These are phyloP conservation scores for Ictalurus furcatus DNA, from an alignment of 2,113 vertebrate species.

Conservation along the genomic window DNA sequence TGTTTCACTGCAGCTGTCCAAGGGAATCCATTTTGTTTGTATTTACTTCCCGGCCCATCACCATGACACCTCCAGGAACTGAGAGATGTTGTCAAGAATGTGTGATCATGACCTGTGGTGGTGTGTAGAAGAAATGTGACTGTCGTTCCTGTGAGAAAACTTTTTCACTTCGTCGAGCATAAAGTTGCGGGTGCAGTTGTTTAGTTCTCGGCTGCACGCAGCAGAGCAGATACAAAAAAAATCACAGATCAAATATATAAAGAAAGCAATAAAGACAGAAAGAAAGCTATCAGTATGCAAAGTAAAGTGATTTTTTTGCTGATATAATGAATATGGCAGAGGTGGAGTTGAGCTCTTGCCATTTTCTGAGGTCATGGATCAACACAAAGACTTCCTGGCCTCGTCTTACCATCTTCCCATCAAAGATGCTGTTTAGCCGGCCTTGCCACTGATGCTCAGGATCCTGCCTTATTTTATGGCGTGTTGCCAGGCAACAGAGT, in stretches of 20 bases:
- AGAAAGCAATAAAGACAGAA: background rate
- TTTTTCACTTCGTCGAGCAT: background rate
- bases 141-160: background rate
- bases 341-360: constrained; percentile 11
- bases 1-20: background rate
- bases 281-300: constrained; percentile 38
- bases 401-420: constrained; percentile 12
- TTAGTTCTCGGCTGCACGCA: constrained; percentile 5
- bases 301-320: constrained; percentile 12
- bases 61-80: background rate
- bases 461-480: constrained; percentile 30
- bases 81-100: constrained; percentile 18
- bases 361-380: constrained; percentile 23
- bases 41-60: background rate
- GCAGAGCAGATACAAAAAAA: background rate
- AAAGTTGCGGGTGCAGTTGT: background rate
- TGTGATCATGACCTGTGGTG: constrained; percentile 16
- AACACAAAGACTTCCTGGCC: constrained; percentile 29
- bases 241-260: background rate
- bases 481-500: constrained; percentile 59
- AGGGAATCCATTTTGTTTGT: background rate
- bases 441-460: constrained; percentile 13
- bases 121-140: constrained; percentile 1
- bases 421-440: constrained; percentile 41
- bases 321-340: constrained; percentile 40